Percentiles rank a stretch among this genome's conserved stretches.
phyloP scores from a whole-genome alignment of 2,113 vertebrate species.

The Datnioides undecimradiatus region DNA sequence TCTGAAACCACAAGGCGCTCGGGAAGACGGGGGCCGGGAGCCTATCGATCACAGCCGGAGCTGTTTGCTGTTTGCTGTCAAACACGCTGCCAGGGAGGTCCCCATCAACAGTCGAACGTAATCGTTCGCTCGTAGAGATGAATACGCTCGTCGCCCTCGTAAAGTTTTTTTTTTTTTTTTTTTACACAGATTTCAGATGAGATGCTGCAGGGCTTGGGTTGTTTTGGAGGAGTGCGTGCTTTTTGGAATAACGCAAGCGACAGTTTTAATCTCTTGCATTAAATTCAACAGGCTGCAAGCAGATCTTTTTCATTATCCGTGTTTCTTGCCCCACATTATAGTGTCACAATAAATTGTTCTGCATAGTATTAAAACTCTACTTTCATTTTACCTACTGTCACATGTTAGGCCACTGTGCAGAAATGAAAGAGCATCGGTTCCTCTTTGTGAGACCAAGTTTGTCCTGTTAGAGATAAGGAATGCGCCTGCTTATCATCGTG shows the following conservation, averaged over 20 bases:
- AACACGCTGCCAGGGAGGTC: conserved; percentile 70
- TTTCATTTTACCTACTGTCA: neutral
- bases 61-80: conserved; percentile 73
- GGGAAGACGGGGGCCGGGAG: conserved; percentile 54
- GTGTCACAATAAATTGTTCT: neutral
- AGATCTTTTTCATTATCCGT: neutral
- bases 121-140: conserved; percentile 30
- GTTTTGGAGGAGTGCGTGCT: conserved; percentile 26
- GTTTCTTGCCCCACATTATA: conserved; percentile 14
- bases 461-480: conserved; percentile 12
- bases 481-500: conserved; percentile 8
- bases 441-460: conserved; percentile 1
- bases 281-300: conserved; percentile 17
- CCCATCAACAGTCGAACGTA: conserved; percentile 26
- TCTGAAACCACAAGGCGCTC: conserved; percentile 72
- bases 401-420: neutral
- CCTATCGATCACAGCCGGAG: conserved; percentile 61
- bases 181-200: conserved; percentile 30
- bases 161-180: conserved; percentile 28
- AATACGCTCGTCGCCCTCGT: conserved; percentile 22
- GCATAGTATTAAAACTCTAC: conserved; percentile 2
- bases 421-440: conserved; percentile 6
- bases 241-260: conserved; percentile 2
- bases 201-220: conserved; percentile 18
- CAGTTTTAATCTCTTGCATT: conserved; percentile 9